Conservation (phyloP, 2,888 invertebrate genomes). For the Troides helena region DNA sequence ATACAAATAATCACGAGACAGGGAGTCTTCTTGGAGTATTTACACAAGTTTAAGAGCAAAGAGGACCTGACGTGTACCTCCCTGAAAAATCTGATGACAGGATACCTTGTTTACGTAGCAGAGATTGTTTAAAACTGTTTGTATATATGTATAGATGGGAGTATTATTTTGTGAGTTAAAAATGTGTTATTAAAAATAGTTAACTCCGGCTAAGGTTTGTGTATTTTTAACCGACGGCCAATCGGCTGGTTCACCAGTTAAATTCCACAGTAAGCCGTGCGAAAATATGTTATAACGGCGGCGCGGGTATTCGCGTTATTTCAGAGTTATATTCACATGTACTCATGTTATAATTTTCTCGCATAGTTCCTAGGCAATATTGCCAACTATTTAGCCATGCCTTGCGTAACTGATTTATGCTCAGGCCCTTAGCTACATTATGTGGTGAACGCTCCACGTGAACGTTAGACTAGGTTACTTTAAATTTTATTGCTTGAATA, state of each 20-base stretch:
- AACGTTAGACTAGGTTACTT: background rate
- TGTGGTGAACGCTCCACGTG: slow-evolving; percentile 1
- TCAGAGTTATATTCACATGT: slow-evolving; percentile 47
- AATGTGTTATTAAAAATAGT: too few species aligned
- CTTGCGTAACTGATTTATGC: slow-evolving; percentile 24
- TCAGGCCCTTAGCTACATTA: slow-evolving; percentile 15
- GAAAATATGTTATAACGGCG: slow-evolving; percentile 29
- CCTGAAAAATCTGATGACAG: too few species aligned
- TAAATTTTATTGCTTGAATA: background rate
- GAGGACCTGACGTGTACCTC: too few species aligned
- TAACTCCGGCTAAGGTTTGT: too few species aligned
- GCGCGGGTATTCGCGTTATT: slow-evolving; percentile 45
- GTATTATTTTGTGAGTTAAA: too few species aligned
- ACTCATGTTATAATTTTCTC: slow-evolving; percentile 53
- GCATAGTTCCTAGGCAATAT: slow-evolving; percentile 55
- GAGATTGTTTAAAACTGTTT: too few species aligned
- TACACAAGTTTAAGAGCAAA: too few species aligned
- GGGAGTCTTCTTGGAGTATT: too few species aligned
- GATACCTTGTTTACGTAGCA: too few species aligned
- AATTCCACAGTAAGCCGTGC: slow-evolving; percentile 16
- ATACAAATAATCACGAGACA: too few species aligned
- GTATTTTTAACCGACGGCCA: background rate
- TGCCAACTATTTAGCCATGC: slow-evolving; percentile 54
- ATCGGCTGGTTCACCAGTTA: slow-evolving; percentile 15
- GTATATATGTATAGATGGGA: too few species aligned